Conservation (phyloP, 2,797 vertebrate species). For the Notolabrus celidotus region DNA sequence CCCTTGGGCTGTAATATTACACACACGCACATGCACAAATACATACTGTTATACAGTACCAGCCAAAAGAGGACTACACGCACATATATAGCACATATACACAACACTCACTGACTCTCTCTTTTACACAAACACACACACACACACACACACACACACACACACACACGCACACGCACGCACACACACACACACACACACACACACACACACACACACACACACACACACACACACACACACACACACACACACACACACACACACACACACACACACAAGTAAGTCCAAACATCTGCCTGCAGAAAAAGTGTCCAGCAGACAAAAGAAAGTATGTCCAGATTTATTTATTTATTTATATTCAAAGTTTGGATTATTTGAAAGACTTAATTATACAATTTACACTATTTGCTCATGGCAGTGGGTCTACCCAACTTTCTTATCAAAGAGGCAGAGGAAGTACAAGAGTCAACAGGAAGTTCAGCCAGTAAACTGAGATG, state of each 20-base stretch:
- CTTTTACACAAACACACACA: conserved; percentile 31
- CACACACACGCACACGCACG: conserved; percentile 11
- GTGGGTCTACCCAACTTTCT: conserved; percentile 82
- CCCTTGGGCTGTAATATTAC: conserved; percentile 34
- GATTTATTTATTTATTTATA: conserved; percentile 74
- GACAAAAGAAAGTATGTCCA: conserved; percentile 30
- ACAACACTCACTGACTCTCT: no score
- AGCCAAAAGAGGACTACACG: conserved; percentile 19
- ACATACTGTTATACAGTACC: background rate
- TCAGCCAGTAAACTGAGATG: conserved; percentile 83
- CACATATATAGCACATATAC: conserved; percentile 3
- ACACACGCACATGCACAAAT: conserved; percentile 6
- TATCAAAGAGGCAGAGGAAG: conserved; percentile 88
- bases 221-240: background rate
- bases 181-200: conserved; percentile 1
- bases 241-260: conserved; percentile 12
- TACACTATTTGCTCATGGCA: conserved; percentile 67
- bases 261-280: conserved; percentile 1
- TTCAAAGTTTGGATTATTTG: conserved; percentile 57
- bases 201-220: conserved; percentile 24
- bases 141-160: background rate
- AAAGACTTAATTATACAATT: conserved; percentile 70
- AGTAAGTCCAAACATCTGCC: conserved; percentile 27
- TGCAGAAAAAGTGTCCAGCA: conserved; percentile 22
- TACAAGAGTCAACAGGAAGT: conserved; percentile 86